Percentiles rank a stretch among this genome's conserved stretches.
These are phyloP conservation scores for Pterocles gutturalis DNA, from an alignment of 2,113 vertebrate genomes.

Conservation along the genomic window DNA sequence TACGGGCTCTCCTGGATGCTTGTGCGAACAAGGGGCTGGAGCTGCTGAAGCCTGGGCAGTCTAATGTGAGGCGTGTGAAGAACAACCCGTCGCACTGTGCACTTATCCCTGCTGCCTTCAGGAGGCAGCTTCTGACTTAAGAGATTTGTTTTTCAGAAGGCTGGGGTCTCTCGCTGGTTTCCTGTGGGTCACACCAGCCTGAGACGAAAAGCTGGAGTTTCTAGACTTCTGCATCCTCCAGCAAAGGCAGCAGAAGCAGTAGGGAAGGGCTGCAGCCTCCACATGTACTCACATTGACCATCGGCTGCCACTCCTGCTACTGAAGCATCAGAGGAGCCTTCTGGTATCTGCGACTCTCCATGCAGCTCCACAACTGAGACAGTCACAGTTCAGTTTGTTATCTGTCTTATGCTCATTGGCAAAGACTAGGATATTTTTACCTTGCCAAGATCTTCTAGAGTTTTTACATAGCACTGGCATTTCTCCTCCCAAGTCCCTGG, in stretches of 20 bases:
- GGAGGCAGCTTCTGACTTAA: neutral
- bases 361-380: neutral
- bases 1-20: neutral
- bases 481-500: neutral
- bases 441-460: neutral
- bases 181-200: neutral
- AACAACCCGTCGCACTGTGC: neutral
- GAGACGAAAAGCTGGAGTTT: neutral
- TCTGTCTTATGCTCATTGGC: neutral
- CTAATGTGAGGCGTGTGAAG: neutral
- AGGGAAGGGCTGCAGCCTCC: neutral
- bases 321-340: neutral
- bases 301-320: neutral
- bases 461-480: neutral
- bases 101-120: neutral
- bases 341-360: neutral
- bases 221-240: neutral
- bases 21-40: neutral
- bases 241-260: neutral
- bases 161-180: neutral
- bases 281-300: accelerated
- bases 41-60: neutral
- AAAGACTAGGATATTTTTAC: neutral
- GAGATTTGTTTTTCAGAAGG: neutral
- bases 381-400: neutral